Conservation (phyloP, 2,888 invertebrate species). For the Hypselothyrea guttata region DNA sequence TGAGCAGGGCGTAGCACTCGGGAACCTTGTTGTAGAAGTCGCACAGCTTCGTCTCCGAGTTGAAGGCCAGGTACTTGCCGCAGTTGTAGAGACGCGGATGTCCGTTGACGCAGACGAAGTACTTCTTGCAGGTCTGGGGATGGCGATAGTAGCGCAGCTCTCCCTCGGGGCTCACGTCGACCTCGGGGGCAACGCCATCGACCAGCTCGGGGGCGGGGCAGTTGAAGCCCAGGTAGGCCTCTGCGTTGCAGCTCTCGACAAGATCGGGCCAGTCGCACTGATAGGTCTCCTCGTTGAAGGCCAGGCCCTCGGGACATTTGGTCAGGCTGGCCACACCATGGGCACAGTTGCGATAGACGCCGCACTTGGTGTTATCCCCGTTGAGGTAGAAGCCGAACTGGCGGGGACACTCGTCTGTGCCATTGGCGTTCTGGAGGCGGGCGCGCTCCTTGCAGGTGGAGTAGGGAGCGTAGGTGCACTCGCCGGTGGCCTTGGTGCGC, state of each 20-base stretch:
- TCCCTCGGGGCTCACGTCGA: constrained; percentile 77
- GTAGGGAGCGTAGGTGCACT: constrained; percentile 92
- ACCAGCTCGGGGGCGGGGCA: constrained; percentile 84
- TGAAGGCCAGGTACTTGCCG: constrained; percentile 90
- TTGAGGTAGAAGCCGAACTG: constrained; percentile 86
- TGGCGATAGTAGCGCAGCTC: constrained; percentile 81
- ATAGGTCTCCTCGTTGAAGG: constrained; percentile 88
- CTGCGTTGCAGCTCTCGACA: constrained; percentile 90
- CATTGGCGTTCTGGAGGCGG: constrained; percentile 84
- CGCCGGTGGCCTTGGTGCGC: constrained; percentile 83
- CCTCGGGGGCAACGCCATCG: constrained; percentile 73
- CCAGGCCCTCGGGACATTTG: constrained; percentile 92
- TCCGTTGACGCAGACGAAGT: constrained; percentile 89
- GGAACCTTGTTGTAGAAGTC: constrained; percentile 83
- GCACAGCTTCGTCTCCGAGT: constrained; percentile 88
- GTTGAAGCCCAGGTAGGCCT: constrained; percentile 89
- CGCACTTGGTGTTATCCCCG: constrained; percentile 87
- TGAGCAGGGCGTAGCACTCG: constrained; percentile 79
- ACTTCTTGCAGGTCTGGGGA: constrained; percentile 90
- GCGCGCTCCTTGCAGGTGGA: constrained; percentile 89
- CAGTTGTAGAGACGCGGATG: constrained; percentile 90
- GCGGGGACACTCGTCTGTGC: constrained; percentile 89
- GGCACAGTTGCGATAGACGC: constrained; percentile 91
- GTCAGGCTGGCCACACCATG: constrained; percentile 88
- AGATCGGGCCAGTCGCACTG: constrained; percentile 95